Conservation (phyloP, 2,888 invertebrate species). For the Tinea pellionella region DNA sequence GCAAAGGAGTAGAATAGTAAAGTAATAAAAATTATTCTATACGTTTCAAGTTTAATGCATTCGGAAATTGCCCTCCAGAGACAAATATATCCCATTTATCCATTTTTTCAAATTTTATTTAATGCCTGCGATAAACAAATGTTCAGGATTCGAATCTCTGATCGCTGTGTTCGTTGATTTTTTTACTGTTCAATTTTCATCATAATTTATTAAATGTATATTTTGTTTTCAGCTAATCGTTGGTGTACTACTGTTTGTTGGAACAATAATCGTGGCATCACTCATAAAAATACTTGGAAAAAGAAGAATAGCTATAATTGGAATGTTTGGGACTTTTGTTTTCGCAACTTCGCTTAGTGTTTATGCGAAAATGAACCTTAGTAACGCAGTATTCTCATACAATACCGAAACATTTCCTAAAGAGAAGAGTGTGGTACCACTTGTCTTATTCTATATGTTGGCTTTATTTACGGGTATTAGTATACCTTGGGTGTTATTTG, state of each 20-base stretch:
- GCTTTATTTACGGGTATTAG: slow-evolving; percentile 47
- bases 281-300: slow-evolving; percentile 56
- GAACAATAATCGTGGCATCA: slow-evolving; percentile 43
- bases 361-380: slow-evolving; percentile 45
- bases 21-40: too few relatives aligned
- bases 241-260: slow-evolving; percentile 54
- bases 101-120: too few relatives aligned
- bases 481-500: slow-evolving; percentile 67
- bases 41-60: too few relatives aligned
- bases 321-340: slow-evolving; percentile 47
- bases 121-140: too few relatives aligned
- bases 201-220: slow-evolving; percentile 2
- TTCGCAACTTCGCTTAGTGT: slow-evolving; percentile 48
- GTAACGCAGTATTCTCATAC: slow-evolving; percentile 51
- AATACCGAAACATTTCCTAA: slow-evolving; percentile 43
- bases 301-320: slow-evolving; percentile 50
- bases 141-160: too few relatives aligned
- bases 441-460: slow-evolving; percentile 46
- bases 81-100: too few relatives aligned
- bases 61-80: too few relatives aligned
- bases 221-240: slow-evolving; percentile 46
- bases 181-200: too few relatives aligned
- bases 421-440: slow-evolving; percentile 44
- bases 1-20: too few relatives aligned
- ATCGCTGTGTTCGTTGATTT: too few relatives aligned